These are phyloP conservation scores for Amiota minor DNA, from an alignment of 2,888 invertebrate genomes.

Conservation along the genomic window DNA sequence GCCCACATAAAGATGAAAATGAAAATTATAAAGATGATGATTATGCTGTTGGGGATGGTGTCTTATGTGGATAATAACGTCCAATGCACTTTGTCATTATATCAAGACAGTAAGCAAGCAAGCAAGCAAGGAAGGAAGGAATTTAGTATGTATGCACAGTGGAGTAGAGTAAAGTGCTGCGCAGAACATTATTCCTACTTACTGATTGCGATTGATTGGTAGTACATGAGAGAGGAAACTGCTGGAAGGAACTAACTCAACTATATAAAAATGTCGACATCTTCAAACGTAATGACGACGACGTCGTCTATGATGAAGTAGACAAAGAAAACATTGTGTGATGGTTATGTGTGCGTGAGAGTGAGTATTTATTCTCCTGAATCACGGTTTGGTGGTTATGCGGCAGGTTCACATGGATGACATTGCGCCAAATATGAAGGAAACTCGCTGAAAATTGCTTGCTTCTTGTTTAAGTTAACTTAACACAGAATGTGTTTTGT, in stretches of 20 bases:
- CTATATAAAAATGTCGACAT: neutral
- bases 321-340: neutral
- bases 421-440: neutral
- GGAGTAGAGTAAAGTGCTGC: no score
- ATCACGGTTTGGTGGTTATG: neutral
- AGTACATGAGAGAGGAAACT: no score
- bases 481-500: neutral
- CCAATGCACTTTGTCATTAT: slow-evolving; percentile 64
- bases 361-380: neutral
- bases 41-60: neutral
- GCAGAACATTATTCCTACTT: neutral
- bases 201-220: neutral
- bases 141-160: no score
- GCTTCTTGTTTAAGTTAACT: slow-evolving; percentile 11
- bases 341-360: neutral
- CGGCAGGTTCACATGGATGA: neutral
- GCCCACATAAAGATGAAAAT: neutral
- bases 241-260: neutral
- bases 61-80: slow-evolving; percentile 52
- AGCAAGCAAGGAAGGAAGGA: no score
- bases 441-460: slow-evolving; percentile 21
- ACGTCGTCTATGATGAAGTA: neutral
- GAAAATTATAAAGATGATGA: slow-evolving; percentile 12
- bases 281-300: neutral
- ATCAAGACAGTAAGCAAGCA: slow-evolving; percentile 47